These are phyloP conservation scores for Hyles lineata DNA, from an alignment of 2,888 invertebrate species.

Conservation along the genomic window DNA sequence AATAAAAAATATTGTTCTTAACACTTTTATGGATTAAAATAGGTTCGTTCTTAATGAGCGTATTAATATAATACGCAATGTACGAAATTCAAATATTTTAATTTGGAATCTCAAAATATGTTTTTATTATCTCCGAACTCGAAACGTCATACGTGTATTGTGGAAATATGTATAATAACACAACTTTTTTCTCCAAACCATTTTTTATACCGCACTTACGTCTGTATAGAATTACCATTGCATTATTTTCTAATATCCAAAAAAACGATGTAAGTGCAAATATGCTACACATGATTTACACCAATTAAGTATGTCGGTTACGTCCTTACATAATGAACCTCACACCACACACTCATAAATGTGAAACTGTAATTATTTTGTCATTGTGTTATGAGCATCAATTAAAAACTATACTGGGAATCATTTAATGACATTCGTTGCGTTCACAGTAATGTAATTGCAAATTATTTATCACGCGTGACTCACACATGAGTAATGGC, in stretches of 20 bases:
- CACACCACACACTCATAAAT: constrained; percentile 21
- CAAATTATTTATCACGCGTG: constrained; percentile 66
- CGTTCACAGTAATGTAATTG: constrained; percentile 72
- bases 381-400: constrained; percentile 29
- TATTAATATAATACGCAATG: no score
- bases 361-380: constrained; percentile 27
- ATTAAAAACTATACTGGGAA: constrained; percentile 51
- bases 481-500: constrained; percentile 71
- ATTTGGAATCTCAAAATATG: neutral
- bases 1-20: no score
- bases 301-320: neutral
- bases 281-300: no score
- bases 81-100: neutral
- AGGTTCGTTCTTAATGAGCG: neutral
- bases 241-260: neutral
- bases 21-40: neutral
- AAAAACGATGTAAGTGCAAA: no score
- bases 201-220: no score
- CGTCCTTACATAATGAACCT: neutral
- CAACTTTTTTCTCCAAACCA: neutral
- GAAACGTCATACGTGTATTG: neutral
- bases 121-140: neutral
- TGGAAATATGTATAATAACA: neutral
- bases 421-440: constrained; percentile 58
- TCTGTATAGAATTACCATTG: neutral